Conservation (phyloP, 2,113 vertebrate genomes). For the Gambusia affinis region DNA sequence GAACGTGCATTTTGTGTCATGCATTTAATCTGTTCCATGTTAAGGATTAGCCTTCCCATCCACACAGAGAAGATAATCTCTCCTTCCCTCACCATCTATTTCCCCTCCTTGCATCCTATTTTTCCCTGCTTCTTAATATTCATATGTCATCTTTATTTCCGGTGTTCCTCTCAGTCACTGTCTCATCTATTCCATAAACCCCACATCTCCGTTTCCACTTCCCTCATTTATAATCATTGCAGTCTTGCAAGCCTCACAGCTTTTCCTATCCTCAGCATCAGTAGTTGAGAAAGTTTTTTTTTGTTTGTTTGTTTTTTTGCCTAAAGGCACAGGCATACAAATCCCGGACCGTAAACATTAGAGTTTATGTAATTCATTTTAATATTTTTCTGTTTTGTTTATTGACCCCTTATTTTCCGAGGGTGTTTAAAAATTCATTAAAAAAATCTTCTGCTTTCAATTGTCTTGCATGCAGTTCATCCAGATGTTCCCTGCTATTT, state of each 20-base stretch:
- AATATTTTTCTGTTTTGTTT: no score
- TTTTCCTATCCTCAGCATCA: conserved; percentile 19
- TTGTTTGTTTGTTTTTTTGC: neutral
- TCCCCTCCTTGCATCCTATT: neutral
- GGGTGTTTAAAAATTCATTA: no score
- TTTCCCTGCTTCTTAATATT: conserved; percentile 2
- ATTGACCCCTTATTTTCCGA: no score
- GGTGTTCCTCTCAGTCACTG: neutral
- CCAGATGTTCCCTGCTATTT: no score
- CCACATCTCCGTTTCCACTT: neutral
- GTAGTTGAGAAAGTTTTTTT: neutral
- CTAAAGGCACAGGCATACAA: neutral
- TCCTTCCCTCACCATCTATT: neutral
- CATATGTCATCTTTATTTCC: conserved; percentile 24
- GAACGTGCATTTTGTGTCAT: conserved; percentile 55
- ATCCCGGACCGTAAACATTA: neutral
- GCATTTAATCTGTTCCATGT: conserved; percentile 58
- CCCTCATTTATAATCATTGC: conserved; percentile 37
- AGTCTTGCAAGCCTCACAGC: conserved; percentile 20
- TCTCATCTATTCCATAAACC: neutral
- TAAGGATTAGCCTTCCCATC: conserved; percentile 53
- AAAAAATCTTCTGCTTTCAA: no score
- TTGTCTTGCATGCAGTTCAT: no score
- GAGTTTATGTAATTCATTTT: no score
- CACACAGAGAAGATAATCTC: conserved; percentile 20